Evolutionary conservation across 1,140 invertebrate genomes (phyloP).

Genomic region (Palaemon carinicauda): DNA sequence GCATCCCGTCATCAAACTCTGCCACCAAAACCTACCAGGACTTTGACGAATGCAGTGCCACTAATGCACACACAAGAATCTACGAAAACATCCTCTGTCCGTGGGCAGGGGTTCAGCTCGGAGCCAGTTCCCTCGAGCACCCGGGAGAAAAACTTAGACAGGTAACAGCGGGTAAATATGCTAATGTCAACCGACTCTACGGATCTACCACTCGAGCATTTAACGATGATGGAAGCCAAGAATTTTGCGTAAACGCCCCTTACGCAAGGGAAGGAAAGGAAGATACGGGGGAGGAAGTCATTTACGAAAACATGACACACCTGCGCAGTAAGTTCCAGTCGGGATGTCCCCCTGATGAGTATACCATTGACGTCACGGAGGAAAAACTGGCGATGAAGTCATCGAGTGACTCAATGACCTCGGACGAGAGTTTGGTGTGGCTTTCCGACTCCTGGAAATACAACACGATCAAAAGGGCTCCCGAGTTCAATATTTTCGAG

Average conservation of each 20-base stretch:
- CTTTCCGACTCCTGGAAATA: conserved; percentile 48
- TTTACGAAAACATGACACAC: conserved; percentile 40
- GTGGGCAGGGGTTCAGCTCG: background rate
- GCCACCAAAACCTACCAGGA: background rate
- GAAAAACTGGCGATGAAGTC: background rate
- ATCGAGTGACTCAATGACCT: background rate
- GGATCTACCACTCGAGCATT: no score
- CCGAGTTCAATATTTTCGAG: conserved; percentile 39
- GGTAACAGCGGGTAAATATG: no score
- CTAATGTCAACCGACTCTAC: no score
- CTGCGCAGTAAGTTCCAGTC: background rate
- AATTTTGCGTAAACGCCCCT: background rate
- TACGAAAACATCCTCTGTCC: conserved; percentile 12
- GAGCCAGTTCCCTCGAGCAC: background rate
- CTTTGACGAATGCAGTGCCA: background rate
- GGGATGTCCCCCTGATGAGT: no score
- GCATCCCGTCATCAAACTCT: background rate
- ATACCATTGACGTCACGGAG: no score
- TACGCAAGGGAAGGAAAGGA: background rate
- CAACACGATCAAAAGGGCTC: conserved; percentile 46
- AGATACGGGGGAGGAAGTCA: background rate
- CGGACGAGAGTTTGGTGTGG: conserved; percentile 1
- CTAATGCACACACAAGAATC: background rate
- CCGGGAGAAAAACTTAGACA: no score
- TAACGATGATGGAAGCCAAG: no score